Conservation (phyloP, 2,113 vertebrate species). For the Thunnus thynnus region DNA sequence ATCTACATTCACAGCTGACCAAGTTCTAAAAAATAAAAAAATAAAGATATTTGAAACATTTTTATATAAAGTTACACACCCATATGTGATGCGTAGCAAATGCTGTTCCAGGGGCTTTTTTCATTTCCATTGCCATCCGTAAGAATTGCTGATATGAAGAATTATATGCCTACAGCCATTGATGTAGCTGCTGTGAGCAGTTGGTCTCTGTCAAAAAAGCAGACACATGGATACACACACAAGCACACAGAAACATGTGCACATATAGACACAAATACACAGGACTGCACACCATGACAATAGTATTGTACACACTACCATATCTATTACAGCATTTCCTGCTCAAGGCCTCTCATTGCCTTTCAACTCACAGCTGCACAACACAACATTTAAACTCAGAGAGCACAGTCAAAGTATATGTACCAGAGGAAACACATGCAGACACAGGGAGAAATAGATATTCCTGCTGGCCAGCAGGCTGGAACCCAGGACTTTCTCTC, state of each 20-base stretch:
- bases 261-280: slow-evolving; percentile 14
- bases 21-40: slow-evolving; percentile 13
- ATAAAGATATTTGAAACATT: slow-evolving; percentile 7
- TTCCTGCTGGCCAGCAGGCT: background rate
- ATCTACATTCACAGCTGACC: slow-evolving; percentile 11
- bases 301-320: slow-evolving; percentile 6
- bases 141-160: slow-evolving; percentile 61
- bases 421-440: too few relatives aligned
- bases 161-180: slow-evolving; percentile 41
- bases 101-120: slow-evolving; percentile 22
- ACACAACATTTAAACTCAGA: slow-evolving; percentile 25
- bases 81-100: slow-evolving; percentile 37
- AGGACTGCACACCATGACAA: slow-evolving; percentile 11
- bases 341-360: slow-evolving; percentile 31
- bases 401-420: slow-evolving; percentile 23
- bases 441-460: too few relatives aligned
- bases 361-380: slow-evolving; percentile 24
- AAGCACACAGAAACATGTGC: slow-evolving; percentile 21
- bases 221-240: slow-evolving; percentile 21
- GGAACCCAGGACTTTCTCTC: too few relatives aligned
- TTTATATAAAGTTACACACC: slow-evolving; percentile 15
- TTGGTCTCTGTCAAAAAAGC: slow-evolving; percentile 45
- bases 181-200: slow-evolving; percentile 46
- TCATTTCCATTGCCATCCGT: slow-evolving; percentile 37
- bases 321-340: slow-evolving; percentile 34